phyloP scores from a whole-genome alignment of 2,113 vertebrate species.

The Gasterosteus aculeatus region DNA sequence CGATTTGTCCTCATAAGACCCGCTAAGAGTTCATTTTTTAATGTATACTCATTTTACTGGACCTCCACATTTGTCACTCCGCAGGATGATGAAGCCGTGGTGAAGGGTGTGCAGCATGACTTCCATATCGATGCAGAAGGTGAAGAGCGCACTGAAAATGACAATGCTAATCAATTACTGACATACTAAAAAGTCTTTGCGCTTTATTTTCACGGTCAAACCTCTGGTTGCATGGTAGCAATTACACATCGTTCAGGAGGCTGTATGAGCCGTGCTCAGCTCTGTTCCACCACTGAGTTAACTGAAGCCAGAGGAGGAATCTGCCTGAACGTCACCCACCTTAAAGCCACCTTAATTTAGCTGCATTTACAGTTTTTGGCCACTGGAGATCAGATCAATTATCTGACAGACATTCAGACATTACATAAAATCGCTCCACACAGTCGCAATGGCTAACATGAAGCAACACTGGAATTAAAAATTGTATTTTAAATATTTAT shows the following conservation, averaged over 20 bases:
- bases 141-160: background rate
- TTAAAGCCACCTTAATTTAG: background rate
- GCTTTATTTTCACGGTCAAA: background rate
- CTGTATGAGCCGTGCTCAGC: background rate
- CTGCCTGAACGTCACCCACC: background rate
- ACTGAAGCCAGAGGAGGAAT: background rate
- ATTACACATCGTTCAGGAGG: background rate
- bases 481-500: background rate
- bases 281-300: background rate
- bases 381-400: background rate
- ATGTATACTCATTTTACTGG: background rate
- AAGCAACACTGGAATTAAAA: background rate
- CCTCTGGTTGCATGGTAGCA: background rate
- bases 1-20: background rate
- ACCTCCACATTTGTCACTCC: background rate
- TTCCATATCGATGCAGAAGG: background rate
- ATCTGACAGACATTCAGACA: background rate
- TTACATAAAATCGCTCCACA: background rate
- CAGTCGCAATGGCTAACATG: background rate
- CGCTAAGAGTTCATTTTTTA: background rate
- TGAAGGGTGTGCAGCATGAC: background rate
- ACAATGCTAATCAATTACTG: background rate
- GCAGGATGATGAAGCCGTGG: background rate
- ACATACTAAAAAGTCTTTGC: background rate
- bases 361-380: background rate